phyloP scores from a whole-genome alignment of 1,140 invertebrate genomes.

The Papilio glaucus region DNA sequence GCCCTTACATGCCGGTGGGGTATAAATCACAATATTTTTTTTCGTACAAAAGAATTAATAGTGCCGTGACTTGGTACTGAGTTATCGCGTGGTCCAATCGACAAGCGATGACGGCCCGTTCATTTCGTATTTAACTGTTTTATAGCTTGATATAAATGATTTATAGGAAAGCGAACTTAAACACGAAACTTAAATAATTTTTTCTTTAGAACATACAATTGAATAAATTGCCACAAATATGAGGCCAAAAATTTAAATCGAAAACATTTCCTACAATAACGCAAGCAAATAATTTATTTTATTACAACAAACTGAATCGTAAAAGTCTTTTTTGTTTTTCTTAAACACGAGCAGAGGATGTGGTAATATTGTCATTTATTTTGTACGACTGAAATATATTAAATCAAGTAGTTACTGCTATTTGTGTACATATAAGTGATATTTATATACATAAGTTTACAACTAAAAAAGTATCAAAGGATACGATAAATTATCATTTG shows the following conservation, averaged over 20 bases:
- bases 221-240: neutral
- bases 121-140: constrained; percentile 24
- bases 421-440: neutral
- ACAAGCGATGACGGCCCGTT: constrained; percentile 37
- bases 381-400: no score
- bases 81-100: constrained; percentile 48
- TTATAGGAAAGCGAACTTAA: neutral
- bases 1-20: constrained; percentile 62
- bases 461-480: neutral
- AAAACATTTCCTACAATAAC: no score
- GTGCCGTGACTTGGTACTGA: constrained; percentile 57
- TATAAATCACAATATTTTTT: constrained; percentile 75
- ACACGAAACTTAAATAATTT: neutral
- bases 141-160: constrained; percentile 26
- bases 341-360: neutral
- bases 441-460: neutral
- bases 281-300: no score
- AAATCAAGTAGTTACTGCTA: neutral
- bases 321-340: neutral
- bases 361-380: no score
- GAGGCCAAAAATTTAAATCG: neutral
- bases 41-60: constrained; percentile 70
- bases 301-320: neutral
- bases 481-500: constrained; percentile 5
- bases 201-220: neutral